Evolutionary conservation across 2,113 vertebrate species (phyloP), one percentile per base, ranked within the genome.

Genomic region (Paradisaea rubra): DNA sequence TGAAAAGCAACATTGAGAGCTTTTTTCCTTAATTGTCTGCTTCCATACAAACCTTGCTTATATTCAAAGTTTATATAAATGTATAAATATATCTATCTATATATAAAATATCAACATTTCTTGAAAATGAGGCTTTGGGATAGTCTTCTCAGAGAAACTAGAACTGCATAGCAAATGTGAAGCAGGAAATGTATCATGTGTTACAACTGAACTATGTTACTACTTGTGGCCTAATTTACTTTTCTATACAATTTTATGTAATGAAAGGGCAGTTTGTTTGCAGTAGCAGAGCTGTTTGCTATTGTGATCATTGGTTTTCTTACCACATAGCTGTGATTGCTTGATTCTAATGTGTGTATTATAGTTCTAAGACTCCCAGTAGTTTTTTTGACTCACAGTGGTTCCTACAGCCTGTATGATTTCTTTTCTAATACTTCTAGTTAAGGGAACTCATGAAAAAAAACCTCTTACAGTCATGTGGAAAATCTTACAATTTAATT

Each of bases 401-500:
- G 10, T 69, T 89, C 35, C 35, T 82, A 68, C 33, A 82, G 12
- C 13, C 13, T 45, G 8, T 25, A 64, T 24, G 30, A 82, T 64
- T 91, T 74, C 10, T 73, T 81, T 81, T 59, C 57, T 79, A 39
- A 27, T 31, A n/a, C 47, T 87, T 79, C 60, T 66, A 86, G 22
- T 71, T 85, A 77, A 77, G 35, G 24, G 8, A 59, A 73, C 3
- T 49, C 5, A 83, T 16, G 16, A 84, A 92, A 92, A 56, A 18
- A 47, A 23, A 31, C 2, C 5, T 2, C 50, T 61, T 72, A 42
- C 18, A 73, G 64, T 65, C 30, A 87, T 13, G 3, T 22, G 66
- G 89, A 82, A 94, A 91, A 81, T 60, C 33, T 88, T 79, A 80
- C 28, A 37, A 65, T 94, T 92, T 69, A 76, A 54, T 86, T 89